Evolutionary conservation across 2,113 vertebrate species (phyloP), one percentile per base, ranked within the genome.

Genomic region (Grus americana): DNA sequence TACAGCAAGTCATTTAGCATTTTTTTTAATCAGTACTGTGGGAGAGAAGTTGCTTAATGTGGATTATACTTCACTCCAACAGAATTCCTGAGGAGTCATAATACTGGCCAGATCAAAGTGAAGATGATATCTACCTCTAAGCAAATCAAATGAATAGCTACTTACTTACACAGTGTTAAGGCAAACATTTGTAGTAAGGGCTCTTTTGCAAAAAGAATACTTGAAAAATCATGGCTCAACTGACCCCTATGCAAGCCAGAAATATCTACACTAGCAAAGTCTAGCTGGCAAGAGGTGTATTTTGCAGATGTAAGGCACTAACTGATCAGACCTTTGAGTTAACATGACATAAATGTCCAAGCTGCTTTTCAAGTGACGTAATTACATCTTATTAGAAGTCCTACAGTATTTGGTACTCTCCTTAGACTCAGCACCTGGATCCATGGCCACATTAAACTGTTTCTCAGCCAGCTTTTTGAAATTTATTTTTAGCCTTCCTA

Each of bases 21-120:
- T 67, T 61, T 65, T 79, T 93, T 54, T 0, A 87, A 92, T 81
- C 47, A 18, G 47, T 75, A 71, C 70, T 74, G 46, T 44, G 36
- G 40, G 44, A 93, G 22, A 87, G 70, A 94, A 91, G 81, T 84
- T 93, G 92, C 81, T 86, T 93, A 44, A 91, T 62, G 76, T 72
- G 80, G 62, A 89, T 87, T 75, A 87, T 5, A 59, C 55, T 86
- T 91, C 83, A 75, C 59, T 84, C 50, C 72, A 93, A 32, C 36
- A 84, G 90, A 94, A 93, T 90, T 93, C 87, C 96, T 68, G 70
- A 74, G 80, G 10, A 74, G 78, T 29, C 2, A 0, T 76, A 59
- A 67, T 61, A 20, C 13, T 59, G 61, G 73, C 58, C 81, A 90
- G 84, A 92, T 85, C 62, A 88, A 96, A 89, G 81, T 38, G 57